Evolutionary conservation across 92 coral and sea anemone genomes (phyloP).

Genomic region (Zoanthus gigantus): DNA sequence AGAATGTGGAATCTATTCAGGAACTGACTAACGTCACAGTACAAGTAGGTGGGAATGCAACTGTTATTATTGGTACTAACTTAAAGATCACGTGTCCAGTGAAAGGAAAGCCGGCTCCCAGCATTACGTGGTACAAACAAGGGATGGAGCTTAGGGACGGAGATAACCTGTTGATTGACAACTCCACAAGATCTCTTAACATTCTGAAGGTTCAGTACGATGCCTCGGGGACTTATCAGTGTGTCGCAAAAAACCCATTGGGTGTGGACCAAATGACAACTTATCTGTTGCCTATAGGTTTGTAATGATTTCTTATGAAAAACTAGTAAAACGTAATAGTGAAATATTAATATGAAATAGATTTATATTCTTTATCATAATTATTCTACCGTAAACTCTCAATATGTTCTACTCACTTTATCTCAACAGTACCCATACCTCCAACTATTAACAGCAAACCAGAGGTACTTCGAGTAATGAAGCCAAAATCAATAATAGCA

Average conservation of each 20-base stretch:
- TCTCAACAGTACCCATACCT: conserved; percentile 14
- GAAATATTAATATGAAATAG: too few relatives aligned
- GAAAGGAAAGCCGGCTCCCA: conserved; percentile 75
- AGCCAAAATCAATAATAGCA: neutral
- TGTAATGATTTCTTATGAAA: neutral
- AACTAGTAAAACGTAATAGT: too few relatives aligned
- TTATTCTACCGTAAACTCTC: too few relatives aligned
- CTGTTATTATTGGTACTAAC: conserved; percentile 59
- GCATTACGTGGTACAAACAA: conserved; percentile 71
- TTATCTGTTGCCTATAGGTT: conserved; percentile 62
- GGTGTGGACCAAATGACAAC: conserved; percentile 63
- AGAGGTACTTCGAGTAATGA: conserved; percentile 1
- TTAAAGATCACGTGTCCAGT: conserved; percentile 68
- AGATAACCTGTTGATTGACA: conserved; percentile 35
- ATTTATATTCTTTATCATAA: too few relatives aligned
- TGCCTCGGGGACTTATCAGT: conserved; percentile 52
- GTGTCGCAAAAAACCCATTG: conserved; percentile 61
- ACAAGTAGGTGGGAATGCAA: conserved; percentile 60
- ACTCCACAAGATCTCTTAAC: conserved; percentile 50
- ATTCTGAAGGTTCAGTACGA: conserved; percentile 31
- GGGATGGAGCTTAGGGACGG: conserved; percentile 33
- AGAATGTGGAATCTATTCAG: conserved; percentile 23
- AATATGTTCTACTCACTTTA: too few relatives aligned
- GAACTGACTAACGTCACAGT: conserved; percentile 41
- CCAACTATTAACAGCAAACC: conserved; percentile 21